Conservation (phyloP, 2,888 invertebrate genomes). For the Leucophora obtusa region DNA sequence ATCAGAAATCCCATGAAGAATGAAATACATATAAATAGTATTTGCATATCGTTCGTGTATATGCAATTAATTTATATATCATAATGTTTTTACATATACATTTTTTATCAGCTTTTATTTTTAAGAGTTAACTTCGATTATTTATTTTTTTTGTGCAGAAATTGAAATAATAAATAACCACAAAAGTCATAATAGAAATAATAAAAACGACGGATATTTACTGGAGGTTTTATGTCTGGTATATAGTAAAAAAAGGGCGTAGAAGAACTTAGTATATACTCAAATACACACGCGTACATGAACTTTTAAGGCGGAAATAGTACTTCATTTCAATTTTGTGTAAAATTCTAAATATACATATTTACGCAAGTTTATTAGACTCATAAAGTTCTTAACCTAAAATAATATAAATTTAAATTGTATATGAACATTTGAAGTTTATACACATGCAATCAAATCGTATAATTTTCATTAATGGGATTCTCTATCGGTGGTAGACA, state of each 20-base stretch:
- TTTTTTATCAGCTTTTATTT: conserved; percentile 9
- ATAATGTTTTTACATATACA: not conserved
- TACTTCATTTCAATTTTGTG: not conserved
- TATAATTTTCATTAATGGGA: not conserved
- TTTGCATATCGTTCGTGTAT: conserved; percentile 1
- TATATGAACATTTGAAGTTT: not conserved
- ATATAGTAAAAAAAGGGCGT: conserved; percentile 1
- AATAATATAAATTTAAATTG: conserved; percentile 1
- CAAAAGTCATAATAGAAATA: conserved; percentile 30
- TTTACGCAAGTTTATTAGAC: not conserved
- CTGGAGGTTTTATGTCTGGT: conserved; percentile 1
- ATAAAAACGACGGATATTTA: not conserved
- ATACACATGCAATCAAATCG: not conserved
- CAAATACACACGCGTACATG: not conserved
- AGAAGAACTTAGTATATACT: not conserved
- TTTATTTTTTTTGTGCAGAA: conserved; percentile 17
- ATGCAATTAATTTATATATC: conserved; percentile 6
- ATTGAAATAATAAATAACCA: conserved; percentile 40
- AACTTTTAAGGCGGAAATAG: not conserved
- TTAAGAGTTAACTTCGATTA: not conserved
- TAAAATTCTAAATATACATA: conserved; percentile 6
- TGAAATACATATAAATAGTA: conserved; percentile 3
- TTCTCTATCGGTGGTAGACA: not conserved
- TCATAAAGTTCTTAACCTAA: conserved; percentile 5
- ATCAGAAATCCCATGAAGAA: conserved; percentile 13